These are phyloP conservation scores for Leucoraja ocellata DNA, from an alignment of 2,797 vertebrate species.

Conservation along the genomic window DNA sequence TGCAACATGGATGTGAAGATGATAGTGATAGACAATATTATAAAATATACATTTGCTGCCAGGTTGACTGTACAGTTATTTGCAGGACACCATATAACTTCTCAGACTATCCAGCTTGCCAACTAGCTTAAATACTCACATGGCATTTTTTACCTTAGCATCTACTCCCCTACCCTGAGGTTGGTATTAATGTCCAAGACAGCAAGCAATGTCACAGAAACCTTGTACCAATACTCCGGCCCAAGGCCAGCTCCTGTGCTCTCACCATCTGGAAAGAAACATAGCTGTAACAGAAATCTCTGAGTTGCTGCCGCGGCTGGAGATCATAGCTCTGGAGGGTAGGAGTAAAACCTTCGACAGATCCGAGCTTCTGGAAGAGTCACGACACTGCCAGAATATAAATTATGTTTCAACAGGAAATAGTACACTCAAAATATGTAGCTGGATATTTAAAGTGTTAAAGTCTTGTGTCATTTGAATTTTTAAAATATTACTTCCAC, in stretches of 20 bases:
- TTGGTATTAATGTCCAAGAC: conserved; percentile 9
- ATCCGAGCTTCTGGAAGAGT: background rate
- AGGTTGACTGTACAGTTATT: background rate
- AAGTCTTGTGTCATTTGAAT: background rate
- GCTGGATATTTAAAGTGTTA: background rate
- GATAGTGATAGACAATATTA: background rate
- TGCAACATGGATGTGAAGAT: background rate
- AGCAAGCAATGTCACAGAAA: conserved; percentile 33
- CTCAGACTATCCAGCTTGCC: background rate
- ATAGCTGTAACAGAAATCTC: background rate
- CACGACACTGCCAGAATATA: background rate
- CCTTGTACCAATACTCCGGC: conserved; percentile 25
- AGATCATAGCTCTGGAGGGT: background rate
- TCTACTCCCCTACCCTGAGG: background rate
- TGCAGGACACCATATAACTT: background rate
- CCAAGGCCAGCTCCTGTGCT: conserved; percentile 28
- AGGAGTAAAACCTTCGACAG: background rate
- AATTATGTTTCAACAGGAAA: background rate
- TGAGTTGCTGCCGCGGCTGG: background rate
- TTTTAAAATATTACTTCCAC: background rate
- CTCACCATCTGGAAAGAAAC: conserved; percentile 26
- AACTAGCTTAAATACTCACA: background rate
- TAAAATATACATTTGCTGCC: background rate
- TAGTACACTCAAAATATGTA: background rate
- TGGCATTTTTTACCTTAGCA: background rate